Evolutionary conservation across 2,113 vertebrate species (phyloP), one percentile per base, ranked within the genome.

Genomic region (Sisor rabdophorus): DNA sequence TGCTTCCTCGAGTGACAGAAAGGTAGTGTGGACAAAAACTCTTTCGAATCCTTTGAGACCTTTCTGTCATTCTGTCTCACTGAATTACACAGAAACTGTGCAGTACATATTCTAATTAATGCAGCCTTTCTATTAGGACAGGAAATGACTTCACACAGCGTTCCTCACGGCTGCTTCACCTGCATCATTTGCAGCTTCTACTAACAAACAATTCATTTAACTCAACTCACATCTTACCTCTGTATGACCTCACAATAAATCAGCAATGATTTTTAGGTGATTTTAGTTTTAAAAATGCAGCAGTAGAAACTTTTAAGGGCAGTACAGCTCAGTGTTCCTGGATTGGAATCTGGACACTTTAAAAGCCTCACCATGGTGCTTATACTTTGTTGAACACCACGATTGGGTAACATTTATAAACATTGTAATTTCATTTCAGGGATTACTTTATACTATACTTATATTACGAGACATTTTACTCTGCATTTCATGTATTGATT

Each of bases 91-190:
- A 13, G n/a, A 44, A 44, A 44, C 40, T n/a, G 24, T 11, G 24
- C 70, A 54, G 61, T 30, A 48, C 59, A 74, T 80, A 55, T 59
- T 69, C 61, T 48, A 79, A 65, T 59, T 75, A 55, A 59, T 60
- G 6, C 16, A 19, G 26, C 48, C 44, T 78, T 63, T 26, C 24
- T 13, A 44, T 68, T 50, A 71, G 24, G n/a, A 55, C 32, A 63
- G 44, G 63, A 58, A 58, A 58, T 71, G 36, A 72, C 54, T 71
- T 67, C 26, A 68, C 24, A 52, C 47, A 6, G 69, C 28, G 32
- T 54, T 53, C 19, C 47, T 44, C 28, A 55, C 28, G 56, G 28
- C 73, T 70, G 68, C 68, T 76, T 72, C 19, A 67, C 54, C 69
- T 26, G 53, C 40, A 65, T 40, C 10, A 54, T 72, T 40, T 2